Conservation (phyloP, 2,888 invertebrate species). For the Drosophila mayaguana region DNA sequence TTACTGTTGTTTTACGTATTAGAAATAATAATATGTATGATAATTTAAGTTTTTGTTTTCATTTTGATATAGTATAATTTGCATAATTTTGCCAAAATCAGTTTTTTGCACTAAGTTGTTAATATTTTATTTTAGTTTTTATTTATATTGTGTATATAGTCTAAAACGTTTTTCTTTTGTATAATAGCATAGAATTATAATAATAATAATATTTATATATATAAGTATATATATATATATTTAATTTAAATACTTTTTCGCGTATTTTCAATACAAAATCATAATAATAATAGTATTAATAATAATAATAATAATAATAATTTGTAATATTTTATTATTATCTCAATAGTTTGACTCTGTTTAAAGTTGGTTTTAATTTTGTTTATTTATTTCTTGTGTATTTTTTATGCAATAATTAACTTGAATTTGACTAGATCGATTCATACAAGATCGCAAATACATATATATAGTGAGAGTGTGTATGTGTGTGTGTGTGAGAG, state of each 20-base stretch:
- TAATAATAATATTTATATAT: constrained; percentile 46
- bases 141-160: constrained; percentile 71
- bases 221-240: constrained; percentile 38
- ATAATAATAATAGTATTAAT: constrained; percentile 68
- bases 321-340: constrained; percentile 53
- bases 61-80: constrained; percentile 67
- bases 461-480: constrained; percentile 50
- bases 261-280: constrained; percentile 81
- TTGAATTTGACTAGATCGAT: constrained; percentile 85
- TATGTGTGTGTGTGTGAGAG: constrained; percentile 12
- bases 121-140: constrained; percentile 34
- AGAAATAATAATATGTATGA: constrained; percentile 71
- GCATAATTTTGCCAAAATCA: constrained; percentile 84
- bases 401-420: constrained; percentile 80
- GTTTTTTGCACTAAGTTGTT: constrained; percentile 73
- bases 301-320: constrained; percentile 70
- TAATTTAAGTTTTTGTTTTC: constrained; percentile 54
- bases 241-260: constrained; percentile 70
- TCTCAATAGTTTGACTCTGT: constrained; percentile 75
- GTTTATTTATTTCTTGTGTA: constrained; percentile 21
- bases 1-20: constrained; percentile 61
- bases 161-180: constrained; percentile 75
- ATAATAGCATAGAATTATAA: constrained; percentile 78
- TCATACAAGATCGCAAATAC: constrained; percentile 75
- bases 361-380: constrained; percentile 36